phyloP scores from a whole-genome alignment of 2,113 vertebrate species.

The Asarcornis scutulata region DNA sequence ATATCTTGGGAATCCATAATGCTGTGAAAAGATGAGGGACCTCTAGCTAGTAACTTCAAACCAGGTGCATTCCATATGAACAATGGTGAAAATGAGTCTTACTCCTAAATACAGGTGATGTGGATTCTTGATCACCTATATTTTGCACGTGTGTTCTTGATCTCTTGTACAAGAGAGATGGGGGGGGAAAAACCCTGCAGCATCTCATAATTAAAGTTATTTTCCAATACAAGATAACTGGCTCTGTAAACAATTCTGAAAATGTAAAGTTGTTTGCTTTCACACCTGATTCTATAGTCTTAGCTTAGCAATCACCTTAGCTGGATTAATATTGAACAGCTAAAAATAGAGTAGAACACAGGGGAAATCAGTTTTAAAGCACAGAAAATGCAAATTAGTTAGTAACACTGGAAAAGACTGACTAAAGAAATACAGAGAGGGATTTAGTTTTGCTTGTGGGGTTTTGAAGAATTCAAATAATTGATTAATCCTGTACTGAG shows the following conservation, averaged over 20 bases:
- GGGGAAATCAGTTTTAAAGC: conserved; percentile 42
- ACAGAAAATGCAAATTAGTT: conserved; percentile 37
- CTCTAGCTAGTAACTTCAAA: not conserved
- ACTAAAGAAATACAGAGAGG: not conserved
- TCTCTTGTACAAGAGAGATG: not conserved
- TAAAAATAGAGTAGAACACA: conserved; percentile 35
- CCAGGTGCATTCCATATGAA: too few relatives aligned
- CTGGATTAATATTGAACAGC: not conserved
- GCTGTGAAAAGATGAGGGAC: too few relatives aligned
- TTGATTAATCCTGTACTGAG: conserved; percentile 9
- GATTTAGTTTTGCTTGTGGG: conserved; percentile 19
- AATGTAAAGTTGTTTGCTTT: not conserved
- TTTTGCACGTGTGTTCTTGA: not conserved
- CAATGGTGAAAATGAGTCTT: too few relatives aligned
- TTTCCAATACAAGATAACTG: not conserved
- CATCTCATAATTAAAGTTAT: not conserved
- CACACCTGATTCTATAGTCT: conserved; percentile 1
- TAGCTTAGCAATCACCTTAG: not conserved
- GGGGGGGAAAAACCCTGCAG: not conserved
- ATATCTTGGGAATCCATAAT: not conserved
- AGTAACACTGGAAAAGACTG: not conserved
- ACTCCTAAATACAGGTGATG: not conserved
- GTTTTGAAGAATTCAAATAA: conserved; percentile 48
- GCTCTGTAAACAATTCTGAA: not conserved
- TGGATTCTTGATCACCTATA: not conserved